Conservation (phyloP, 2,888 invertebrate species). For the Harmothoe impar region DNA sequence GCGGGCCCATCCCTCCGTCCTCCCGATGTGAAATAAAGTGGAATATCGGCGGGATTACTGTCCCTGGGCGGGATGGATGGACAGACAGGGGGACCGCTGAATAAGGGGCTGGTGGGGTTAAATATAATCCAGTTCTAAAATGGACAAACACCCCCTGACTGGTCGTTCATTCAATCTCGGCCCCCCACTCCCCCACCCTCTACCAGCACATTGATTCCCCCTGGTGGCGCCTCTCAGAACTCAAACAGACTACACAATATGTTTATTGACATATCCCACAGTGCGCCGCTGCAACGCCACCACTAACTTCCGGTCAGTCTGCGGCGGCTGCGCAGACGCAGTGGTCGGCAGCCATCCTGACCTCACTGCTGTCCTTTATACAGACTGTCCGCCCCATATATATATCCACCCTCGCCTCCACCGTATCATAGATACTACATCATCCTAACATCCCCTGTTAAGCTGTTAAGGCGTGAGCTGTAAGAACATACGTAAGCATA, state of each 20-base stretch:
- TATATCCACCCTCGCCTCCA: neutral
- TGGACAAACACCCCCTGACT: too few relatives aligned
- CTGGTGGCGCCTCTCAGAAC: neutral
- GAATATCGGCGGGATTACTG: too few relatives aligned
- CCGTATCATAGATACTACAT: neutral
- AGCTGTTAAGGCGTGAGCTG: too few relatives aligned
- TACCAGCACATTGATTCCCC: neutral
- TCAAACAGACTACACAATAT: constrained; percentile 34
- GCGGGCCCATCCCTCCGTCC: too few relatives aligned
- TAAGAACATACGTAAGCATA: too few relatives aligned
- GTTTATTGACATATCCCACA: neutral
- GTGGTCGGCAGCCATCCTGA: neutral
- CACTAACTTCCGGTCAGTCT: neutral
- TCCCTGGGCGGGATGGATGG: too few relatives aligned
- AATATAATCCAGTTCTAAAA: too few relatives aligned
- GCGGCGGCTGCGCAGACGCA: neutral
- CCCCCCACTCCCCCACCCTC: neutral
- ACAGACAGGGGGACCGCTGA: too few relatives aligned
- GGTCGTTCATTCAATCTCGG: too few relatives aligned
- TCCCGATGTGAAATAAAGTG: too few relatives aligned
- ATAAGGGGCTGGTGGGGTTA: too few relatives aligned
- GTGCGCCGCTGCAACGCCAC: neutral
- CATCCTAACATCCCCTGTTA: neutral
- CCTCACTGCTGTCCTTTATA: neutral
- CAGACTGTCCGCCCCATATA: neutral